Evolutionary conservation across 2,797 vertebrate genomes (phyloP), one percentile per base, ranked within the genome.

Genomic region (Scleropages formosus): DNA sequence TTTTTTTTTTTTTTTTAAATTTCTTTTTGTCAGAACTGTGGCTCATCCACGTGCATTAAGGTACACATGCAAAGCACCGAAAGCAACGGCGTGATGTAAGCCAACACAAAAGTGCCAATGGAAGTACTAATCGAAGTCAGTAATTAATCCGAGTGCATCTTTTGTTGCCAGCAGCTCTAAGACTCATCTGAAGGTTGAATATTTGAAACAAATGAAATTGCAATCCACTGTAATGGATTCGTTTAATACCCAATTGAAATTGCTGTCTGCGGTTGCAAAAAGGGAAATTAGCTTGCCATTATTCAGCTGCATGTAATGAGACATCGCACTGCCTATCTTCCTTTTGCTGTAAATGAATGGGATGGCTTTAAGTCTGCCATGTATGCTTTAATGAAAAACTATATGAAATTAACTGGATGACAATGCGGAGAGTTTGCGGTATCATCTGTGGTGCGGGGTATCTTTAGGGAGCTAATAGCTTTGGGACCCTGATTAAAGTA

Each of bases 201-300:
- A 90, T 89, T 85, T 81, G 63, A 77, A 84, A 82, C 84, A 88
- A 89, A 86, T 89, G 86, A 86, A 89, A 82, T 84, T 89, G 79
- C 80, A 84, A 84, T 82, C 84, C 82, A 78, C 72, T 85, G 81
- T 88, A 90, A 92, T 90, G 89, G 88, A 86, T 88, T 86, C 74
- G 78, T 82, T 88, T 81, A 90, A 90, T 88, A 86, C 81, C 84
- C 85, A 91, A 89, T 89, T 90, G 88, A 90, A 89, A 87, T 87
- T 80, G 81, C 79, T 80, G 79, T 86, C 85, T 78, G 83, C 82
- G 85, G 82, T 80, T 82, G 77, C 81, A 85, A 88, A 87, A 85
- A 84, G 78, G 79, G 74, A 81, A 86, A 82, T 82, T 80, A 80
- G 77, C 80, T 77, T 84, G 87, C 81, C 78, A 89, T 89, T 88